phyloP scores from a whole-genome alignment of 2,113 vertebrate genomes.

The Pluvianellus socialis region DNA sequence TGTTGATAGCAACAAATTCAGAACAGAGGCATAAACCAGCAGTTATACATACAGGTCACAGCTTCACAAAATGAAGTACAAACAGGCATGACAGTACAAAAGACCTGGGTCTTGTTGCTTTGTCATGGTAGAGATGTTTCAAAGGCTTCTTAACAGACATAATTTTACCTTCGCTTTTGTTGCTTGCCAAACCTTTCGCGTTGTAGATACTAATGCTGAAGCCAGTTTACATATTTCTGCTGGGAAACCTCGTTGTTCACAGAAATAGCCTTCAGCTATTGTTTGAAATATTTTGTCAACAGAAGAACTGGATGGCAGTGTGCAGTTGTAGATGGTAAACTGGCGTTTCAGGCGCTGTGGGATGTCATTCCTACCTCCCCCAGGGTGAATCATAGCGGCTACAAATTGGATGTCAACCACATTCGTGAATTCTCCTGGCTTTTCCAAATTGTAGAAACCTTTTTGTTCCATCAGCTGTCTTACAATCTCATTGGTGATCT shows the following conservation, averaged over 20 bases:
- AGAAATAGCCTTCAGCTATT: constrained; percentile 83
- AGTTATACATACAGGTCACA: neutral
- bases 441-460: constrained; percentile 85
- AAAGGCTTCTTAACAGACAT: neutral
- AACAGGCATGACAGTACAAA: neutral
- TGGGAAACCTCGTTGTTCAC: constrained; percentile 75
- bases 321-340: constrained; percentile 84
- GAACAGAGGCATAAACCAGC: neutral
- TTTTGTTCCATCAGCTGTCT: constrained; percentile 87
- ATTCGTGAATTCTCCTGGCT: constrained; percentile 81
- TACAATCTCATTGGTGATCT: constrained; percentile 88
- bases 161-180: constrained; percentile 82
- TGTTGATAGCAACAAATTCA: neutral
- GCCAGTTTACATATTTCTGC: constrained; percentile 73
- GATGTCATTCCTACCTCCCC: constrained; percentile 84
- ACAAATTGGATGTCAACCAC: constrained; percentile 82
- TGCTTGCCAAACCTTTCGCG: constrained; percentile 80
- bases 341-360: constrained; percentile 86
- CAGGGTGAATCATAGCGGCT: constrained; percentile 87
- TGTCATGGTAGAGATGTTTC: neutral
- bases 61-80: neutral
- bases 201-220: constrained; percentile 75
- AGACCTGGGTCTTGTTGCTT: neutral
- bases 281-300: constrained; percentile 84
- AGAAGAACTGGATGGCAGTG: constrained; percentile 82